Base-by-base conservation (phyloP, 2,113 vertebrate genomes). In the Rutilus rutilus region DNA sequence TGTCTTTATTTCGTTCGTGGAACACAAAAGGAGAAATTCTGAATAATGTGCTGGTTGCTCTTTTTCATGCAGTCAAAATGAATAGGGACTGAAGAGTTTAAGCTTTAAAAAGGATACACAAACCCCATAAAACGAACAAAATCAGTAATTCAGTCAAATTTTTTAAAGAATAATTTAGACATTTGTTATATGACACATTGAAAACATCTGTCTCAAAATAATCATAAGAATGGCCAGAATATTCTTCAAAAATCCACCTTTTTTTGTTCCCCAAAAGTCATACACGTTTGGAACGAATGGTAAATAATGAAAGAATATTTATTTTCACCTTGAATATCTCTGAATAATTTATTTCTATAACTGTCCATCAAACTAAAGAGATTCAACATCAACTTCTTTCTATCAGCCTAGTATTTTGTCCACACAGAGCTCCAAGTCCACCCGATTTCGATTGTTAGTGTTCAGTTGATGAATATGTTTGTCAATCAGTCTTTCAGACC, bases 401-500 rank as follows among this genome's bases (percentile, higher is more conserved):
- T 79, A 33, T 67, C 50, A 80, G 50, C 8, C 8, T 30, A 33
- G 15, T 54, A 78, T 57, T 57, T 17, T 30, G 19, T 45, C 11
- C 69, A 74, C 36, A 45, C n/a, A 91, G 76, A 33, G 62, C 25
- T 45, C 52, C 83, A 73, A 74, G 79, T 85, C 79, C 84, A 57
- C 45, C 45, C 59, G 54, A 23, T 60, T 69, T 80, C 21, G 62
- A 79, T 59, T 73, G 79, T 81, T 75, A 82, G 78, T 73, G 83
- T 83, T 57, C 75, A 83, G 39, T 82, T 57, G 60, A 69, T 78
- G 73, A 77, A 79, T 78, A 75, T 36, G 25, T 76, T 69, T 65
- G 62, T 57, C 86, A 82, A 78, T 88, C 86, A 89, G 83, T 85
- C 60, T 64, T 59, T 33, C 33, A 78, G 81, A 86, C 81, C 84